Percentiles rank a stretch among this genome's conserved stretches.
These are phyloP conservation scores for Loxodonta africana DNA, from an alignment of 2,113 vertebrate species.

Conservation along the genomic window DNA sequence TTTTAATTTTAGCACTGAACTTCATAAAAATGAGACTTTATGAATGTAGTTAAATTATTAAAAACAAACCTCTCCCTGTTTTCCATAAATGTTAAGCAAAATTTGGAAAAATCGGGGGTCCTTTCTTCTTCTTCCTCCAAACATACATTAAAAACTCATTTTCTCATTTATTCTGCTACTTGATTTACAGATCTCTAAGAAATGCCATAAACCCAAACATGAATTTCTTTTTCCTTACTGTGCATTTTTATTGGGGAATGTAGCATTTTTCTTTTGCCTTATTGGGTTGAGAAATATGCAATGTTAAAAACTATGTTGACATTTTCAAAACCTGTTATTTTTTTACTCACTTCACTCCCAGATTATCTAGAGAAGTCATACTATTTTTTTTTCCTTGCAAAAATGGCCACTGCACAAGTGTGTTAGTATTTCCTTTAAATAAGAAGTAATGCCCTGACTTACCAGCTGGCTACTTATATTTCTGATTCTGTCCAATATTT, in stretches of 20 bases:
- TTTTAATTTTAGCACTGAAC: slow-evolving; percentile 41
- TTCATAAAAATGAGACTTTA: slow-evolving; percentile 18
- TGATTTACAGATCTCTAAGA: slow-evolving; percentile 29
- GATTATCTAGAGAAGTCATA: slow-evolving; percentile 16
- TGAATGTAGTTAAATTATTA: slow-evolving; percentile 28
- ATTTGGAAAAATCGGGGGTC: background rate
- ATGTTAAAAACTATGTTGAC: background rate
- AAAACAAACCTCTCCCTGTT: slow-evolving; percentile 47
- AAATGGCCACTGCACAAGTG: background rate
- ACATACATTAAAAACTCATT: slow-evolving; percentile 16
- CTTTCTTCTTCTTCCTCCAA: background rate
- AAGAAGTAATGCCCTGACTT: background rate
- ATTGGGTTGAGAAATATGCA: slow-evolving; percentile 2
- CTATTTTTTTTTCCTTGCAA: background rate
- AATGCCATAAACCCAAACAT: background rate
- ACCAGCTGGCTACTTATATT: background rate
- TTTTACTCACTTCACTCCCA: background rate
- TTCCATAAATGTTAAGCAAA: slow-evolving; percentile 39
- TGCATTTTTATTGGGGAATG: slow-evolving; percentile 11
- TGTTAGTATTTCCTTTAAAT: background rate
- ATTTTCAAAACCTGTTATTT: background rate
- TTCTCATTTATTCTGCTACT: slow-evolving; percentile 20
- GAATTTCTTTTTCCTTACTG: slow-evolving; percentile 5
- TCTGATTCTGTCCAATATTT: background rate
- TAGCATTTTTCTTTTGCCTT: background rate